phyloP scores from a whole-genome alignment of 2,797 vertebrate species.

The Darevskia mixta region DNA sequence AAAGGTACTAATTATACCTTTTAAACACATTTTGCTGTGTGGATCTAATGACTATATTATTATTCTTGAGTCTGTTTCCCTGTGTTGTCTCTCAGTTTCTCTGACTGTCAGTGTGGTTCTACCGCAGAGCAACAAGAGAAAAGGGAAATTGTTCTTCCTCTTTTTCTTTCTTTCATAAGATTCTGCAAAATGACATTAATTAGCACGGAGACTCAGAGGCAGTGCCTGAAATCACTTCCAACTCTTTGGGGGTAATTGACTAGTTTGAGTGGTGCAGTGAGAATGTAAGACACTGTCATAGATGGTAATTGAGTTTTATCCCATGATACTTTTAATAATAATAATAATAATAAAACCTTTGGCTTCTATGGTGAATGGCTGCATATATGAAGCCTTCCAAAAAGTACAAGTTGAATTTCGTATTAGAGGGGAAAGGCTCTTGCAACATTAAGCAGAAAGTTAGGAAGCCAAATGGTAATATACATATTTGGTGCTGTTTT shows the following conservation, averaged over 20 bases:
- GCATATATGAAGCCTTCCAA: constrained; percentile 41
- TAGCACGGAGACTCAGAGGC: constrained; percentile 49
- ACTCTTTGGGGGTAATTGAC: constrained; percentile 54
- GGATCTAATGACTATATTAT: constrained; percentile 48
- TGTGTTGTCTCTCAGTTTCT: constrained; percentile 29
- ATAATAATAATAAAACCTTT: neutral
- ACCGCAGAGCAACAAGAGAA: neutral
- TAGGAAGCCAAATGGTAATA: neutral
- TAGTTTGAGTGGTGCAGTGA: constrained; percentile 25
- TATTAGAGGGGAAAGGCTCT: neutral
- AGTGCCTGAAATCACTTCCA: constrained; percentile 37
- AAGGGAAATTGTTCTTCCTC: constrained; percentile 43
- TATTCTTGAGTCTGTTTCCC: constrained; percentile 34
- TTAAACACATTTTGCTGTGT: constrained; percentile 50
- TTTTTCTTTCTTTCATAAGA: constrained; percentile 17
- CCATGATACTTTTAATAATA: constrained; percentile 1
- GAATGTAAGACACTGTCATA: constrained; percentile 12
- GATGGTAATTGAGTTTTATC: constrained; percentile 44
- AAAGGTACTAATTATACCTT: neutral
- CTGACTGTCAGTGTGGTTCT: neutral
- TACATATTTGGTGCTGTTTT: neutral
- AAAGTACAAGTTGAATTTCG: constrained; percentile 20
- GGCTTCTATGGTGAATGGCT: constrained; percentile 42
- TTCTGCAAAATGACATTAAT: constrained; percentile 46
- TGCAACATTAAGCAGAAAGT: neutral